phyloP scores from a whole-genome alignment of 2,888 invertebrate genomes.

The Cyclophora albipunctata region DNA sequence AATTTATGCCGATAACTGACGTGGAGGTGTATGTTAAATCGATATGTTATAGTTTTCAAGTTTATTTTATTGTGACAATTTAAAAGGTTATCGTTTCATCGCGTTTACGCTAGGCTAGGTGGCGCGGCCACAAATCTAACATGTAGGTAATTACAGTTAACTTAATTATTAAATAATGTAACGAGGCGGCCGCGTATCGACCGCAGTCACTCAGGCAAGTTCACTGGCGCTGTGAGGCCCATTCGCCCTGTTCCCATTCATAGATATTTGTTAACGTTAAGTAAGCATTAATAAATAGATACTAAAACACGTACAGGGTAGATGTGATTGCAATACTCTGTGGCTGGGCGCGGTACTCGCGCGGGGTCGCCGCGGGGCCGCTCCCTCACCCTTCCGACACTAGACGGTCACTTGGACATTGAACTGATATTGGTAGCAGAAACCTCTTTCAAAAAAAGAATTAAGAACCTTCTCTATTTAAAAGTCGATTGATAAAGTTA shows the following conservation, averaged over 20 bases:
- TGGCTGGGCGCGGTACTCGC: slow-evolving; percentile 55
- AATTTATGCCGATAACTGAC: slow-evolving; percentile 57
- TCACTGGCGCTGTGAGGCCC: slow-evolving; percentile 48
- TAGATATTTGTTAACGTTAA: slow-evolving; percentile 62
- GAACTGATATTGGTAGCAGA: no score
- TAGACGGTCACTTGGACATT: neutral
- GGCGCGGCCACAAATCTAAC: slow-evolving; percentile 61
- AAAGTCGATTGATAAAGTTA: no score
- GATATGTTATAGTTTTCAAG: slow-evolving; percentile 62
- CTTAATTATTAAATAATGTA: slow-evolving; percentile 34
- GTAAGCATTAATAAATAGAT: slow-evolving; percentile 56
- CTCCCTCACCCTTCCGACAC: slow-evolving; percentile 1
- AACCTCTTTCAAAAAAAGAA: no score
- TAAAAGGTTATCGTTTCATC: slow-evolving; percentile 64
- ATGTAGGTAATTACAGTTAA: slow-evolving; percentile 49
- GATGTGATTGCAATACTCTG: slow-evolving; percentile 69
- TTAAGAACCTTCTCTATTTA: no score
- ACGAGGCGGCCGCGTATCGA: slow-evolving; percentile 30
- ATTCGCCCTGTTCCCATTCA: slow-evolving; percentile 41
- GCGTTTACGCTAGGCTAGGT: slow-evolving; percentile 70
- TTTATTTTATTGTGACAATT: slow-evolving; percentile 67
- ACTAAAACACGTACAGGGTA: slow-evolving; percentile 74
- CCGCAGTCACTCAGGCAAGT: slow-evolving; percentile 38
- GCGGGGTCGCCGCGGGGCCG: slow-evolving; percentile 17
- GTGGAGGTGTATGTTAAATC: slow-evolving; percentile 45